Conservation (phyloP, 2,797 vertebrate species). For the Macrochelys suwanniensis region DNA sequence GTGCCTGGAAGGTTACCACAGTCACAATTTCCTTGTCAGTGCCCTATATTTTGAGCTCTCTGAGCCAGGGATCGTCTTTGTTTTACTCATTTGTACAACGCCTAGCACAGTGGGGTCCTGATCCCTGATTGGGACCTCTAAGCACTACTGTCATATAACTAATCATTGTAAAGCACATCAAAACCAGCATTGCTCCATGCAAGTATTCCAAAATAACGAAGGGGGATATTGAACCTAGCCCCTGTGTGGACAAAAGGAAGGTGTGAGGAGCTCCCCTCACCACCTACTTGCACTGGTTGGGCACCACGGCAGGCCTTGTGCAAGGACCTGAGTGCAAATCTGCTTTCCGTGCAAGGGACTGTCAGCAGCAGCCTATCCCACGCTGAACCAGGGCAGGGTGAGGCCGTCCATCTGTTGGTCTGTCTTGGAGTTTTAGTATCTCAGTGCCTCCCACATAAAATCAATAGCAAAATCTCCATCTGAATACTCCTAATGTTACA, state of each 20-base stretch:
- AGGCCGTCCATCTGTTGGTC: neutral
- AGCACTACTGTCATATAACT: neutral
- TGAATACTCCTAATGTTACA: neutral
- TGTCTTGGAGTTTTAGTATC: neutral
- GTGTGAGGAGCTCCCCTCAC: neutral
- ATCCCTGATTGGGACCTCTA: neutral
- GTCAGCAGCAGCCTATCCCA: neutral
- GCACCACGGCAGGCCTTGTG: neutral
- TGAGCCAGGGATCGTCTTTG: neutral
- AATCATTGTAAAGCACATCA: neutral
- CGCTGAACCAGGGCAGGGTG: neutral
- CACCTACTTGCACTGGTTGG: neutral
- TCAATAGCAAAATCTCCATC: neutral
- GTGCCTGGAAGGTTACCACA: neutral
- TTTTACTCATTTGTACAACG: neutral
- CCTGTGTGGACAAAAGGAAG: neutral
- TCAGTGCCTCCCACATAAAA: accelerated
- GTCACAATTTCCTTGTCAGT: neutral
- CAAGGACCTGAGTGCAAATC: neutral
- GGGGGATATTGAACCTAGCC: neutral
- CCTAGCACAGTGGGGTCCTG: neutral
- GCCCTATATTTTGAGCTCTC: neutral
- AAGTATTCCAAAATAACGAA: neutral
- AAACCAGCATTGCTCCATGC: neutral
- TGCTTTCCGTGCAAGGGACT: neutral